These are phyloP conservation scores for Congeria kusceri DNA, from an alignment of 2,888 invertebrate genomes.

Conservation along the genomic window DNA sequence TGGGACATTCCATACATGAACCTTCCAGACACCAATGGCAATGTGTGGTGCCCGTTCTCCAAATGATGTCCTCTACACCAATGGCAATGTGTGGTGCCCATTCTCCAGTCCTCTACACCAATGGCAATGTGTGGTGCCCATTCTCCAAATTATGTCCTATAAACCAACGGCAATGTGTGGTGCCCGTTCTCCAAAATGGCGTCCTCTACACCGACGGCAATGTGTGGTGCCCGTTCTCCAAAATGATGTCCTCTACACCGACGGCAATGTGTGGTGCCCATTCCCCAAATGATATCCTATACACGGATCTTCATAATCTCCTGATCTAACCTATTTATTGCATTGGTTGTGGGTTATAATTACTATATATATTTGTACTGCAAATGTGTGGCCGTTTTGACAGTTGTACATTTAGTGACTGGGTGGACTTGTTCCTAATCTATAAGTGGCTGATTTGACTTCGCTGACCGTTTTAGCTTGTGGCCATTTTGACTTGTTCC, in stretches of 20 bases:
- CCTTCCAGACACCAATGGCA: conserved; percentile 82
- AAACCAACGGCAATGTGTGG: conserved; percentile 83
- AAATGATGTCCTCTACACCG: conserved; percentile 59
- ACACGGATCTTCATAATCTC: no score
- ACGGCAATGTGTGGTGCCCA: conserved; percentile 84
- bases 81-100: conserved; percentile 84
- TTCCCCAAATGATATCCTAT: conserved; percentile 47
- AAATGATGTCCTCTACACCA: conserved; percentile 63
- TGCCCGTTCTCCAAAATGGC: conserved; percentile 75
- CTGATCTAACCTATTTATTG: no score
- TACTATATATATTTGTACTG: no score
- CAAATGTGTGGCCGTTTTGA: no score
- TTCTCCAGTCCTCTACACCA: conserved; percentile 65
- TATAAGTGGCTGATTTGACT: no score
- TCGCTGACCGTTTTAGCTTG: no score
- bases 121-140: conserved; percentile 84
- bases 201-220: conserved; percentile 71
- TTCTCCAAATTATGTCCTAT: conserved; percentile 48
- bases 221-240: conserved; percentile 82
- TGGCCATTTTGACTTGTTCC: no score
- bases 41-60: conserved; percentile 82
- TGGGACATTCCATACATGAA: conserved; percentile 83
- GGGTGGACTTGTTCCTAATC: no score
- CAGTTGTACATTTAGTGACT: no score
- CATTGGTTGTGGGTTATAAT: no score